Percentiles rank a stretch among this genome's conserved stretches.
Evolutionary conservation across 2,888 invertebrate genomes (phyloP).

Genomic region (Thymelicus lineola): DNA sequence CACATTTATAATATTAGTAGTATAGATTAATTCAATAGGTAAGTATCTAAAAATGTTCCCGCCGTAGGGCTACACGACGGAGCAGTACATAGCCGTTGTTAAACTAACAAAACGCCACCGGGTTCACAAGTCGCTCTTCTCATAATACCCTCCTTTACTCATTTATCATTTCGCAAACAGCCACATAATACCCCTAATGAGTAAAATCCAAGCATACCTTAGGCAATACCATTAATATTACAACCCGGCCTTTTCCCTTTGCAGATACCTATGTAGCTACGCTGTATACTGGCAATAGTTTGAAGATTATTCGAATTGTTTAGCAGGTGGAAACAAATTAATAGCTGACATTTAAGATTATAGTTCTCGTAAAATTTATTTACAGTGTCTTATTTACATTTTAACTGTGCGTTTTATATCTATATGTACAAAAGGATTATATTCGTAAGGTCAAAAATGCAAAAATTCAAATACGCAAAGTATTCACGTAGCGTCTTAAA

Average conservation of each 20-base stretch:
- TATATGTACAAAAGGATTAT: too few relatives aligned
- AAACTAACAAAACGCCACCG: conserved; percentile 69
- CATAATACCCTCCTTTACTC: conserved; percentile 68
- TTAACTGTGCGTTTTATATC: too few relatives aligned
- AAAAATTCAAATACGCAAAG: too few relatives aligned
- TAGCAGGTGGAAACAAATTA: conserved; percentile 26
- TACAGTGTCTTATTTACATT: too few relatives aligned
- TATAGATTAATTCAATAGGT: too few relatives aligned
- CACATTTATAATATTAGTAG: too few relatives aligned
- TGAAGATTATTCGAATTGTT: conserved; percentile 51
- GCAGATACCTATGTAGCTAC: conserved; percentile 50
- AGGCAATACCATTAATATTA: conserved; percentile 79
- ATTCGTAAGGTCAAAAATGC: too few relatives aligned
- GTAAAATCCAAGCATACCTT: conserved; percentile 83
- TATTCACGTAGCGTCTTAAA: too few relatives aligned
- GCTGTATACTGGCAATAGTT: conserved; percentile 47
- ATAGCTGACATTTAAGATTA: neutral
- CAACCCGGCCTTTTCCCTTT: conserved; percentile 64
- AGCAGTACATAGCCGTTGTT: conserved; percentile 62
- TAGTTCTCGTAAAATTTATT: neutral
- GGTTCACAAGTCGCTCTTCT: conserved; percentile 61
- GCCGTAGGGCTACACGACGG: conserved; percentile 47
- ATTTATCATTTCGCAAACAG: conserved; percentile 81
- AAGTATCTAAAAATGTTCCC: neutral
- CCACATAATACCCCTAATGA: conserved; percentile 82